These are phyloP conservation scores for Drosophila yooni DNA, from an alignment of 2,888 invertebrate species.

Conservation along the genomic window DNA sequence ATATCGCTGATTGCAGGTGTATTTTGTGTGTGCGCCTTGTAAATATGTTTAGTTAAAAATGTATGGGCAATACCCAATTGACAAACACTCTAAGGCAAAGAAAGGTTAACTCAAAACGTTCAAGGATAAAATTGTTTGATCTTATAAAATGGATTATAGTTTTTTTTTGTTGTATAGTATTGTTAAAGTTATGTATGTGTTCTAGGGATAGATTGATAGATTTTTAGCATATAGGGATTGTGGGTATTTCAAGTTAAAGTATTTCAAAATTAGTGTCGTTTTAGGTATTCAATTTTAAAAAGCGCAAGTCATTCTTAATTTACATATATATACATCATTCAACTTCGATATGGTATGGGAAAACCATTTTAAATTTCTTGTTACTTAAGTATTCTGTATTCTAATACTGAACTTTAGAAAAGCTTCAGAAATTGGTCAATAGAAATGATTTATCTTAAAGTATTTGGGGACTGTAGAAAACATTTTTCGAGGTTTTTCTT, in stretches of 20 bases:
- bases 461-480: neutral
- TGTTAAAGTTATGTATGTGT: neutral
- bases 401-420: neutral
- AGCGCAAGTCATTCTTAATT: neutral
- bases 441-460: neutral
- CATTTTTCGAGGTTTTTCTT: neutral
- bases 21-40: slow-evolving; percentile 46
- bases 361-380: neutral
- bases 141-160: neutral
- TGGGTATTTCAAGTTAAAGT: slow-evolving; percentile 1
- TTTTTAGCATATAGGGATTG: slow-evolving; percentile 4
- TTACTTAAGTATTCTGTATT: neutral
- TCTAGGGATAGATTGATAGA: neutral
- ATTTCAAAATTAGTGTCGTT: neutral
- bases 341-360: neutral
- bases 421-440: neutral
- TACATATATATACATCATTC: neutral
- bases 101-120: neutral
- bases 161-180: neutral
- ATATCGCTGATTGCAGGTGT: slow-evolving; percentile 50
- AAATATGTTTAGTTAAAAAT: slow-evolving; percentile 28
- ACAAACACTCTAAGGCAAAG: slow-evolving; percentile 28
- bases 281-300: neutral
- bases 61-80: slow-evolving; percentile 41
- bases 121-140: neutral